phyloP scores from a whole-genome alignment of 2,113 vertebrate genomes.

The Formicarius rufipectus region DNA sequence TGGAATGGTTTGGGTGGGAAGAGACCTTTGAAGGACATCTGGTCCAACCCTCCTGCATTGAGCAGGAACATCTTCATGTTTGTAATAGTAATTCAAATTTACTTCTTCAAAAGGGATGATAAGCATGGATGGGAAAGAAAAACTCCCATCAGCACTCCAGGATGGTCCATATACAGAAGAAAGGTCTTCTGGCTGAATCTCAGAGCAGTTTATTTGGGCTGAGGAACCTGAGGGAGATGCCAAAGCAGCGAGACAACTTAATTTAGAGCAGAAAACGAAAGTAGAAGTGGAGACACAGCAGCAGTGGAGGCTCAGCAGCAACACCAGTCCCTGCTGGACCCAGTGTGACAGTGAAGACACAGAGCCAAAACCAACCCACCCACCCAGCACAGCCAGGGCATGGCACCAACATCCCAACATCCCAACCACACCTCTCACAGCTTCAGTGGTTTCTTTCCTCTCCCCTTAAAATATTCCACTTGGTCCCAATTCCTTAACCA shows the following conservation, averaged over 20 bases:
- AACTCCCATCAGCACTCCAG: neutral
- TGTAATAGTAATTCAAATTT: neutral
- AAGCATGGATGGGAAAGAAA: neutral
- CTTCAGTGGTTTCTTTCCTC: neutral
- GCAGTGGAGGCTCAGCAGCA: neutral
- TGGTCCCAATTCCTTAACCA: neutral
- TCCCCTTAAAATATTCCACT: neutral
- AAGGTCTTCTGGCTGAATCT: neutral
- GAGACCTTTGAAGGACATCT: neutral
- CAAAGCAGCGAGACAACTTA: neutral
- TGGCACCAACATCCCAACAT: neutral
- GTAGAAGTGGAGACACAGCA: neutral
- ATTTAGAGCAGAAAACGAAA: neutral
- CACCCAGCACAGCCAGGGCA: fast-evolving
- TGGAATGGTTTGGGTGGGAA: neutral
- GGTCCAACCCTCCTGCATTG: neutral
- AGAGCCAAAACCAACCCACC: neutral
- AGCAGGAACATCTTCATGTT: neutral
- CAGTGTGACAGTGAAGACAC: no score
- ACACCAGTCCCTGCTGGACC: neutral
- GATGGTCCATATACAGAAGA: neutral
- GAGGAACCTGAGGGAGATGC: neutral
- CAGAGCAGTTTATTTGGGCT: neutral
- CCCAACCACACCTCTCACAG: neutral
- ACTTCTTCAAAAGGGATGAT: neutral